A percentile compares a stretch with the other conserved stretches of the same genome.
Conservation (phyloP, 1,140 invertebrate species). For the Drosophila neocordata region DNA sequence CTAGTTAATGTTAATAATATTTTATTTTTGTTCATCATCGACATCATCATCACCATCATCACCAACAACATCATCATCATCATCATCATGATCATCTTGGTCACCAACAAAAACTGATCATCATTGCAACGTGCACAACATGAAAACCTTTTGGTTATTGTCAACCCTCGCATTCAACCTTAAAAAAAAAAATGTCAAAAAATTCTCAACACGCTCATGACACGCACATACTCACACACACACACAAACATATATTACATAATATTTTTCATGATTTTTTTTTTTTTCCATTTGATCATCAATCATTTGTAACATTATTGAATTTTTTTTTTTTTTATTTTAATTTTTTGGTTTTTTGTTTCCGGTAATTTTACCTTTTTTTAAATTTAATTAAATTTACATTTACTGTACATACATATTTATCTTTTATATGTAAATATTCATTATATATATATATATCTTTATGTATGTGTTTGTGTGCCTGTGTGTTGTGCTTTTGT, state of each 20-base stretch:
- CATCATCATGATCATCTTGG: constrained; percentile 24
- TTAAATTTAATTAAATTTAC: constrained; percentile 73
- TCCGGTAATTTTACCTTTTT: constrained; percentile 70
- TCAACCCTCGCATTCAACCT: constrained; percentile 14
- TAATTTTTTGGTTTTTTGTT: constrained; percentile 59
- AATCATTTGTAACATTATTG: constrained; percentile 56
- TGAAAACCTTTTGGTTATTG: constrained; percentile 24
- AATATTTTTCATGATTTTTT: constrained; percentile 59
- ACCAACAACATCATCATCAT: constrained; percentile 46
- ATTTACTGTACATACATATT: constrained; percentile 53
- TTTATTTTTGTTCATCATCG: constrained; percentile 50
- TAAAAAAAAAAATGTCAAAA: constrained; percentile 44
- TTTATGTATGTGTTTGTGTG: constrained; percentile 46
- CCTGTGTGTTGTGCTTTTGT: constrained; percentile 33
- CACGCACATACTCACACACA: constrained; percentile 30
- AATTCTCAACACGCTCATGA: constrained; percentile 66
- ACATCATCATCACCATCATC: constrained; percentile 52
- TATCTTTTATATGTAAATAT: constrained; percentile 46
- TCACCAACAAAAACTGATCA: constrained; percentile 21
- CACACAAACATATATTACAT: constrained; percentile 60
- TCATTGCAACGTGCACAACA: constrained; percentile 55
- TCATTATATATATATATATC: constrained; percentile 66
- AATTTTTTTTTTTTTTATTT: constrained; percentile 56
- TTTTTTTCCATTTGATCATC: constrained; percentile 61
- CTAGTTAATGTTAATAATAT: constrained; percentile 35